phyloP scores from a whole-genome alignment of 2,113 vertebrate genomes.

The Leucoraja erinaceus region DNA sequence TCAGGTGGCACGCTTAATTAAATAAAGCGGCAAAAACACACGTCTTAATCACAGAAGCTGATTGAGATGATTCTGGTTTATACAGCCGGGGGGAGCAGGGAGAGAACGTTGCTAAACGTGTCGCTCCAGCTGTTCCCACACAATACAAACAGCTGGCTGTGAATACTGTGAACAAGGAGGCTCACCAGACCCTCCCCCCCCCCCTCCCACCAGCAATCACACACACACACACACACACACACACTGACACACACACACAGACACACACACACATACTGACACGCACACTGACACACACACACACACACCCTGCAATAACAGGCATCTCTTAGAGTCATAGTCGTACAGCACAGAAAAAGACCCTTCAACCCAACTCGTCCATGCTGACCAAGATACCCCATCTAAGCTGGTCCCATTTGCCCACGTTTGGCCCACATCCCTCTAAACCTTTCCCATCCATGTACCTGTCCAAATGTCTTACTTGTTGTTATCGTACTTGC shows the following conservation, averaged over 20 bases:
- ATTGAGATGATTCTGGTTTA: background rate
- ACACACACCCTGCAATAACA: too few species aligned
- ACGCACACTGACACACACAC: background rate
- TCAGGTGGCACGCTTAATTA: background rate
- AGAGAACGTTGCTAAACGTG: background rate
- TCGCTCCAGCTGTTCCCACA: background rate
- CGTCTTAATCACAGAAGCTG: background rate
- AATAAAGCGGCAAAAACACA: background rate
- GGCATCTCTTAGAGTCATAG: too few species aligned
- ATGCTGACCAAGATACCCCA: too few species aligned
- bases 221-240: background rate
- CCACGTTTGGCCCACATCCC: too few species aligned
- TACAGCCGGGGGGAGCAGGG: background rate
- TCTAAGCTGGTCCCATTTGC: too few species aligned
- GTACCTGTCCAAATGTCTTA: too few species aligned
- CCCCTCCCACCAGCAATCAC: background rate
- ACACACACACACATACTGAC: background rate
- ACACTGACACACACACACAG: background rate
- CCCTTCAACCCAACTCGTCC: too few species aligned
- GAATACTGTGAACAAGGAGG: too few species aligned
- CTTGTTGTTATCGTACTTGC: too few species aligned
- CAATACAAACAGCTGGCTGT: background rate
- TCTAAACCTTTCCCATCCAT: too few species aligned
- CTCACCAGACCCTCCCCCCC: too few species aligned
- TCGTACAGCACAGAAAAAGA: too few species aligned